These are phyloP conservation scores for Pheosia gnoma DNA, from an alignment of 2,888 invertebrate genomes.

Conservation along the genomic window DNA sequence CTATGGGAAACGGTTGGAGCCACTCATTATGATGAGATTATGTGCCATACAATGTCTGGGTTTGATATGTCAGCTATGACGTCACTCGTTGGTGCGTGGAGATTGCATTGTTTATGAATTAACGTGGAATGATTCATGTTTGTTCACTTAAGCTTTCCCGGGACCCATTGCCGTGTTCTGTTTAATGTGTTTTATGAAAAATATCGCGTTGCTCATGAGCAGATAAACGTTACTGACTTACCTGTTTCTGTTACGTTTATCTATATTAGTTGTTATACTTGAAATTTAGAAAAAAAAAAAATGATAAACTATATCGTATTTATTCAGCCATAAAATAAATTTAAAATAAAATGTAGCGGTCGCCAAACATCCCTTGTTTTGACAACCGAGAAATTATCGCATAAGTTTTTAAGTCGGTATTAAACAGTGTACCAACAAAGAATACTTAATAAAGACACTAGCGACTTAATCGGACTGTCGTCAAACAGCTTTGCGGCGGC, in stretches of 20 bases:
- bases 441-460: slow-evolving; percentile 10
- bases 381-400: not conserved
- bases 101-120: slow-evolving; percentile 8
- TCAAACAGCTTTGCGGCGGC: slow-evolving; percentile 9
- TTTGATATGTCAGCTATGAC: slow-evolving; percentile 35
- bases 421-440: slow-evolving; percentile 8
- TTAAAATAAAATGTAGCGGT: not conserved
- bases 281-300: too few species aligned
- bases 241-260: too few species aligned
- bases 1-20: slow-evolving; percentile 54
- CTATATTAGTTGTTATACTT: too few species aligned
- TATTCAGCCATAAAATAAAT: too few species aligned
- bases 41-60: slow-evolving; percentile 37
- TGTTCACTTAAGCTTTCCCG: not conserved
- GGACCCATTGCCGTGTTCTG: not conserved
- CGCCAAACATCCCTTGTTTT: not conserved
- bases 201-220: not conserved
- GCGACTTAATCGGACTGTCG: slow-evolving; percentile 6
- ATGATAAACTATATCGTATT: too few species aligned
- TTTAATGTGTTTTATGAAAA: not conserved
- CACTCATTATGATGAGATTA: slow-evolving; percentile 60
- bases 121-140: not conserved
- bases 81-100: slow-evolving; percentile 12
- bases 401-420: slow-evolving; percentile 4
- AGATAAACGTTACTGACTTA: not conserved